Conservation (phyloP, 2,888 invertebrate species). For the Phyllotreta striolata region DNA sequence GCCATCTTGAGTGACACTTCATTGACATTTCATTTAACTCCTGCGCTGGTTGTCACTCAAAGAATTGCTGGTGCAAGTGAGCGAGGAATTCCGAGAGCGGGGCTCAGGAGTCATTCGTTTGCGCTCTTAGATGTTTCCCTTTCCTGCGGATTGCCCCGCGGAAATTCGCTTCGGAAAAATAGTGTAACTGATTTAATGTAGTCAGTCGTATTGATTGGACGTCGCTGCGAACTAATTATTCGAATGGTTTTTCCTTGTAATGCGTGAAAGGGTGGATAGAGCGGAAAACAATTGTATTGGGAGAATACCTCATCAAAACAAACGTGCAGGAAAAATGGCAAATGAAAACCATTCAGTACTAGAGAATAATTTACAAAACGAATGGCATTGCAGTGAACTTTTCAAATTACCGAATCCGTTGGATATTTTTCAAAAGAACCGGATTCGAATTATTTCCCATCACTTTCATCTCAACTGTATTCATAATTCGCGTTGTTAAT, state of each 20-base stretch:
- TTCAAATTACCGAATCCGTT: constrained; percentile 39
- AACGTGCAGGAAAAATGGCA: constrained; percentile 52
- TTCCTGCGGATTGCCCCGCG: neutral
- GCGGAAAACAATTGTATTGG: constrained; percentile 26
- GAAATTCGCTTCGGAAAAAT: too few species aligned
- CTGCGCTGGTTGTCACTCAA: constrained; percentile 61
- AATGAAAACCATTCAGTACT: constrained; percentile 56
- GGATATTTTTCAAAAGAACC: constrained; percentile 20
- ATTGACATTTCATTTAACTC: constrained; percentile 65
- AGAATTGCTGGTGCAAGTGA: constrained; percentile 56
- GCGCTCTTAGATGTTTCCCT: constrained; percentile 41
- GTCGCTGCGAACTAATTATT: constrained; percentile 21
- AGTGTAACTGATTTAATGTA: too few species aligned
- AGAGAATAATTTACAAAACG: constrained; percentile 50
- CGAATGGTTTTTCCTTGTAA: constrained; percentile 21
- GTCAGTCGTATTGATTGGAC: too few species aligned
- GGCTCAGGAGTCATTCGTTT: constrained; percentile 54
- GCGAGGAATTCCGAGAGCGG: constrained; percentile 31
- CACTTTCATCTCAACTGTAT: constrained; percentile 1
- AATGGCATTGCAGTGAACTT: constrained; percentile 51
- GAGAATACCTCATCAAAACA: constrained; percentile 55
- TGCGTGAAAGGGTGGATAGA: constrained; percentile 22
- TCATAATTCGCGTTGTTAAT: neutral
- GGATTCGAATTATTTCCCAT: constrained; percentile 19
- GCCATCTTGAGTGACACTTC: constrained; percentile 63